phyloP scores from a whole-genome alignment of 1,140 invertebrate species.

The Cherax quadricarinatus region DNA sequence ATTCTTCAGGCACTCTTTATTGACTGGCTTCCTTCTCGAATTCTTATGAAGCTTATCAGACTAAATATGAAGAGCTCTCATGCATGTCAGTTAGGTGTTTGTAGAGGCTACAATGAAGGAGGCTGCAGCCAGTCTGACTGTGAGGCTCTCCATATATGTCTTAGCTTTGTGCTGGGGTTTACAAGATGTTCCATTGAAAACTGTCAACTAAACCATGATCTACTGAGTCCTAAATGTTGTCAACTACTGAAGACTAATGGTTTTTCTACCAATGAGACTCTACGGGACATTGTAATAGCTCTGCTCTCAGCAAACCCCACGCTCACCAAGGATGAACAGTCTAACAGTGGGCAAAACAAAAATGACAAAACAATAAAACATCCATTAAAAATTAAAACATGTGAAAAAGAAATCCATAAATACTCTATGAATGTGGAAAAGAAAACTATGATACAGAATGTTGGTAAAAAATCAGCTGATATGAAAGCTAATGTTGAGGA shows the following conservation, averaged over 20 bases:
- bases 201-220: slow-evolving; percentile 48
- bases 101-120: slow-evolving; percentile 25
- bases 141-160: slow-evolving; percentile 31
- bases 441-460: not conserved
- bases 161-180: not conserved
- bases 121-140: slow-evolving; percentile 13
- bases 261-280: slow-evolving; percentile 40
- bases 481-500: too few species aligned
- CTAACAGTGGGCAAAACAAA: not conserved
- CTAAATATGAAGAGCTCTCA: not conserved
- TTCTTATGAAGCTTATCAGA: not conserved
- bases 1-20: slow-evolving; percentile 5
- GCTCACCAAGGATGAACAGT: not conserved
- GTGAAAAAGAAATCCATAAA: not conserved
- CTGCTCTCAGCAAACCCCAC: slow-evolving; percentile 11
- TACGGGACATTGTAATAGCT: slow-evolving; percentile 20
- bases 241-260: slow-evolving; percentile 1
- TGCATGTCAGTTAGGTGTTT: slow-evolving; percentile 22
- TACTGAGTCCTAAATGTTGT: not conserved
- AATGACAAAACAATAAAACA: not conserved
- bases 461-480: too few species aligned
- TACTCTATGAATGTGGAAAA: not conserved
- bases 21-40: not conserved
- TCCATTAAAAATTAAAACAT: not conserved
- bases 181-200: not conserved